phyloP scores from a whole-genome alignment of 2,113 vertebrate species.

The Bambusicola thoracicus region DNA sequence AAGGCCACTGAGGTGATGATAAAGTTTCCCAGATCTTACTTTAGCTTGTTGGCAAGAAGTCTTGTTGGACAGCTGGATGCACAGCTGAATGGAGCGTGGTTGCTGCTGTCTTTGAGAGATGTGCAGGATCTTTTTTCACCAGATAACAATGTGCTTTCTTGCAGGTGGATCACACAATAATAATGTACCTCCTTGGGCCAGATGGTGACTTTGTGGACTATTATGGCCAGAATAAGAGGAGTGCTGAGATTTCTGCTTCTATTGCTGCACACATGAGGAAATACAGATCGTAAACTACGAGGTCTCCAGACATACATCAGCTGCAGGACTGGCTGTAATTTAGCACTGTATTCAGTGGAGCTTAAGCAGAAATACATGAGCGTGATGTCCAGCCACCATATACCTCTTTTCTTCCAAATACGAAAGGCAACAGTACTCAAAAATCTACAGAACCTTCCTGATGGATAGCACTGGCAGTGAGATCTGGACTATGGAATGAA shows the following conservation, averaged over 20 bases:
- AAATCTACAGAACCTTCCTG: neutral
- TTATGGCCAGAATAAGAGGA: conserved; percentile 94
- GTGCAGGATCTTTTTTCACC: neutral
- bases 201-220: conserved; percentile 92
- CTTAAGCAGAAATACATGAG: neutral
- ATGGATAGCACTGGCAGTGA: neutral
- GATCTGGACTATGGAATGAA: neutral
- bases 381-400: neutral
- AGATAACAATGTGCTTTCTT: neutral
- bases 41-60: neutral
- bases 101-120: neutral
- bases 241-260: conserved; percentile 82
- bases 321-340: neutral
- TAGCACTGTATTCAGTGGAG: neutral
- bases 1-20: neutral
- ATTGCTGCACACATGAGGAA: conserved; percentile 90
- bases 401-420: neutral
- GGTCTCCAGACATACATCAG: neutral
- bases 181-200: conserved; percentile 96
- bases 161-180: conserved; percentile 97
- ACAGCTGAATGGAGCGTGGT: rapidly evolving
- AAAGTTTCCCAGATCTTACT: neutral
- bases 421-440: neutral
- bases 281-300: conserved; percentile 56
- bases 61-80: neutral